Evolutionary conservation across 2,797 vertebrate species (phyloP).

Genomic region (Pseudopleuronectes americanus): DNA sequence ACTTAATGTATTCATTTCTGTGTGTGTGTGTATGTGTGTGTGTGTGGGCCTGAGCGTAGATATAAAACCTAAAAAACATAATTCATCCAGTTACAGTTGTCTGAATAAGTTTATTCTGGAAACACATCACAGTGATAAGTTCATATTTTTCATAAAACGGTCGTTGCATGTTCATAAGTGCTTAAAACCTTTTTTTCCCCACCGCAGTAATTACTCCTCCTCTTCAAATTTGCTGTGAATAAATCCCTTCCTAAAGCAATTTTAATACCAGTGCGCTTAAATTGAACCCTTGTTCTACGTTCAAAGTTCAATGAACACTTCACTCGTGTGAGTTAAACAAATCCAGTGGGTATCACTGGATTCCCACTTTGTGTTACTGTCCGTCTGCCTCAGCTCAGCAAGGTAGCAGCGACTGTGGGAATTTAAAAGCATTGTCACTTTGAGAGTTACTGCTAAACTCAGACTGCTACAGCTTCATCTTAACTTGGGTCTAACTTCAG

Average conservation of each 20-base stretch:
- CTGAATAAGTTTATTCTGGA: neutral
- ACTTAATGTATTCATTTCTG: conserved; percentile 14
- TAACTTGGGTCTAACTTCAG: too few relatives aligned
- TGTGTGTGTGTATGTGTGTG: neutral
- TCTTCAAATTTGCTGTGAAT: neutral
- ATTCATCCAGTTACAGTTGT: too few relatives aligned
- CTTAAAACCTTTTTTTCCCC: neutral
- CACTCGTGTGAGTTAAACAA: neutral
- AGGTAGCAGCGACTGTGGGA: neutral
- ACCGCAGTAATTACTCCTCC: neutral
- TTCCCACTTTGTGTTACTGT: neutral
- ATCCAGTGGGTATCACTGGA: neutral
- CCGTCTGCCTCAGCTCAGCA: neutral
- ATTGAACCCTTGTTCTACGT: neutral
- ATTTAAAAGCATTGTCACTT: too few relatives aligned
- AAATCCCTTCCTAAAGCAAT: neutral
- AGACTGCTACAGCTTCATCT: neutral
- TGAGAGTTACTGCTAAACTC: neutral
- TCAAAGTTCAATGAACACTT: neutral
- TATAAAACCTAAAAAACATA: too few relatives aligned
- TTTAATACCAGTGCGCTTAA: neutral
- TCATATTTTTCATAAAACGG: neutral
- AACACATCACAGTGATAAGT: neutral
- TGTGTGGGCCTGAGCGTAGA: neutral
- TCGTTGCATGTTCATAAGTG: too few relatives aligned